Percentiles rank a stretch among this genome's conserved stretches.
These are phyloP conservation scores for Columba livia DNA, from an alignment of 2,113 vertebrate genomes.

Conservation along the genomic window DNA sequence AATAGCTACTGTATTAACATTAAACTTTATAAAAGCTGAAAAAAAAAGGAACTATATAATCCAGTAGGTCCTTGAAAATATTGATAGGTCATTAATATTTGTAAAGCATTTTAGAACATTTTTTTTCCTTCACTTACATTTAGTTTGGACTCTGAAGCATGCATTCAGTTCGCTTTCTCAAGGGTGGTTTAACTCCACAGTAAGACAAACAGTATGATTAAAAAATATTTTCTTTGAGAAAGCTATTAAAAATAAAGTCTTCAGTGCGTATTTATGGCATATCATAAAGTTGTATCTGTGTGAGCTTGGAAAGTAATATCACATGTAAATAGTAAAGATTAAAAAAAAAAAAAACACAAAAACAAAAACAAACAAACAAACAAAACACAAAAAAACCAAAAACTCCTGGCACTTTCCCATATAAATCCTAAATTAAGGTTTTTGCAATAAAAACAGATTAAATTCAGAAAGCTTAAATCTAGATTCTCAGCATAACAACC, in stretches of 20 bases:
- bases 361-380: background rate
- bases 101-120: background rate
- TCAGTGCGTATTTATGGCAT: background rate
- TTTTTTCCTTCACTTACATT: background rate
- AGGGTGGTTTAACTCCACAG: background rate
- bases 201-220: background rate
- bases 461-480: background rate
- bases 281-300: background rate
- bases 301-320: background rate
- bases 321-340: background rate
- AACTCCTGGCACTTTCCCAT: background rate
- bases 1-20: background rate
- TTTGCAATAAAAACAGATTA: background rate
- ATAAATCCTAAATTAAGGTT: background rate
- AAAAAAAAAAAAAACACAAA: background rate
- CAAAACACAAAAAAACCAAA: background rate
- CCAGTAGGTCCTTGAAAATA: background rate
- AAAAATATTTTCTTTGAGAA: background rate
- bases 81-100: background rate
- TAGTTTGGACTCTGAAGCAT: background rate
- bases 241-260: background rate
- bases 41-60: background rate
- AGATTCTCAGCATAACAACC: background rate
- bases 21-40: background rate
- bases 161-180: background rate